Evolutionary conservation across 2,113 vertebrate species (phyloP).

Genomic region (Microcebus jonahi): DNA sequence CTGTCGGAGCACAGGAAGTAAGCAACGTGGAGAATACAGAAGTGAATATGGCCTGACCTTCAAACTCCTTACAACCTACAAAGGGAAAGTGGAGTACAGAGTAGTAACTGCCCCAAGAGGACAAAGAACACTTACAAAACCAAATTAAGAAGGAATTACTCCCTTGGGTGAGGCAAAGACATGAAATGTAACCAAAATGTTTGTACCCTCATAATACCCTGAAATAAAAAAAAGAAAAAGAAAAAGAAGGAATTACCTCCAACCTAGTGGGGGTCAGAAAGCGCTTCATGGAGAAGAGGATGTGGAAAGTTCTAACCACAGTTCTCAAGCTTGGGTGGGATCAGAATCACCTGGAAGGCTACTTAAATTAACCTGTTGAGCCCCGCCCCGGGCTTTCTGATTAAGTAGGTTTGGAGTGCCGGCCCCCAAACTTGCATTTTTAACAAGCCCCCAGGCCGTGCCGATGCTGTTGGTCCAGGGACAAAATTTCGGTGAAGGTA

Average conservation of each 20-base stretch:
- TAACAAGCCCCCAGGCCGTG: background rate
- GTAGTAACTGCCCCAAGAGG: background rate
- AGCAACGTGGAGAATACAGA: background rate
- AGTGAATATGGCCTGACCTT: background rate
- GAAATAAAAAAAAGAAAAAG: too few species aligned
- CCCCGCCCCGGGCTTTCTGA: background rate
- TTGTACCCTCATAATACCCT: too few species aligned
- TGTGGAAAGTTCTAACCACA: too few species aligned
- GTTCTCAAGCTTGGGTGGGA: background rate
- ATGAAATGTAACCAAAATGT: too few species aligned
- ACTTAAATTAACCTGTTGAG: too few species aligned
- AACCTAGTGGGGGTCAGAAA: background rate
- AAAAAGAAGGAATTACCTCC: background rate
- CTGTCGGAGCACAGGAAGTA: background rate
- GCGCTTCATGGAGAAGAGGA: background rate
- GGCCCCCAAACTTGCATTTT: background rate
- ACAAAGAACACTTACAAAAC: background rate
- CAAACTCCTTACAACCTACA: background rate
- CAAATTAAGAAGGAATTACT: background rate
- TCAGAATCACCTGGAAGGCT: background rate
- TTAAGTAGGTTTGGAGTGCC: background rate
- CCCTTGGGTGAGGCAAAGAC: too few species aligned
- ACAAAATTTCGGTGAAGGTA: background rate
- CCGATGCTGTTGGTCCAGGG: too few species aligned
- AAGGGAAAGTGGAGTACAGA: background rate